Conservation (phyloP, 2,888 invertebrate species). For the Seira ritae region DNA sequence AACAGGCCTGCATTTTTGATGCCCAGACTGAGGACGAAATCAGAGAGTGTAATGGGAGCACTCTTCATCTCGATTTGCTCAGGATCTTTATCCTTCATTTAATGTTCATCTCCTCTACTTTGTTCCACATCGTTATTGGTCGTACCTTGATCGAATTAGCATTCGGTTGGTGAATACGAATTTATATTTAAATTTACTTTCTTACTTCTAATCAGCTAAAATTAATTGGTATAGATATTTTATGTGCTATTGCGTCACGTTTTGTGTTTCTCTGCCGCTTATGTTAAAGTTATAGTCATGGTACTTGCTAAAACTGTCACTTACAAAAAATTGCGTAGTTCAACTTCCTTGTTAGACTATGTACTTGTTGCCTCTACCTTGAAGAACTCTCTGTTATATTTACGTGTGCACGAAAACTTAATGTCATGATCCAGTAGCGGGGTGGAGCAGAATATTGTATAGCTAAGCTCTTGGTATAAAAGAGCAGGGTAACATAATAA, state of each 20-base stretch:
- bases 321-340: too few relatives aligned
- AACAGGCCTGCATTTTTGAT: background rate
- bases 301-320: too few relatives aligned
- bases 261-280: too few relatives aligned
- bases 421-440: too few relatives aligned
- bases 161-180: background rate
- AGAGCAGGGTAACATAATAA: conserved; percentile 1
- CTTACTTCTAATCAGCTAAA: too few relatives aligned
- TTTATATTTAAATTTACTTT: background rate
- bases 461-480: background rate
- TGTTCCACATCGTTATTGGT: conserved; percentile 79
- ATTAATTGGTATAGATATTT: too few relatives aligned
- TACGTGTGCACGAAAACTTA: too few relatives aligned
- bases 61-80: conserved; percentile 85
- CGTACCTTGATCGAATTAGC: background rate
- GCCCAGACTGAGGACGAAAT: background rate
- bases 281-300: too few relatives aligned
- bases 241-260: too few relatives aligned
- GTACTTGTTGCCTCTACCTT: too few relatives aligned
- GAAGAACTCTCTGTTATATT: too few relatives aligned
- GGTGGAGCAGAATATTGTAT: background rate
- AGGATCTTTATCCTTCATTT: conserved; percentile 85
- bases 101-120: conserved; percentile 88
- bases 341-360: too few relatives aligned
- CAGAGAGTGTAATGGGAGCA: background rate